A percentile compares a stretch with the other conserved stretches of the same genome.
Evolutionary conservation across 2,797 vertebrate genomes (phyloP).

Genomic region (Anguilla marmorata): DNA sequence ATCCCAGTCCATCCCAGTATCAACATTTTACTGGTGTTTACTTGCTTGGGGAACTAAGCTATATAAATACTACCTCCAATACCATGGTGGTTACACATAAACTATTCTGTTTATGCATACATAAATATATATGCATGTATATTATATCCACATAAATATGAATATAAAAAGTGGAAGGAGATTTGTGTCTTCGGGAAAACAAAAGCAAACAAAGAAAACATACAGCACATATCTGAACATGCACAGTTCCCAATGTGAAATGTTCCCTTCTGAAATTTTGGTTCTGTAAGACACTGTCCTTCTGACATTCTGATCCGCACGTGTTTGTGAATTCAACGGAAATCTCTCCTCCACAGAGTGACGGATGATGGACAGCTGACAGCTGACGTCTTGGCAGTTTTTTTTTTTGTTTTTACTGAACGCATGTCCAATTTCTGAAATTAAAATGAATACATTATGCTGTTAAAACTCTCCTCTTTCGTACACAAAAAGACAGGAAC

Average conservation of each 20-base stretch:
- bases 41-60: constrained; percentile 59
- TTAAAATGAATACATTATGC: constrained; percentile 50
- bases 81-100: constrained; percentile 58
- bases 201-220: constrained; percentile 34
- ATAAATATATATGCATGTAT: constrained; percentile 61
- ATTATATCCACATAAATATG: constrained; percentile 63
- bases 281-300: constrained; percentile 38
- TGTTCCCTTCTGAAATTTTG: constrained; percentile 45
- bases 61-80: constrained; percentile 74
- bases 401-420: constrained; percentile 47
- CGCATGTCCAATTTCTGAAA: constrained; percentile 52
- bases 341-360: constrained; percentile 44
- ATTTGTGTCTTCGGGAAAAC: constrained; percentile 53
- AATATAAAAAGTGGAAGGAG: constrained; percentile 52
- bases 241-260: constrained; percentile 48
- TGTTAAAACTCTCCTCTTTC: constrained; percentile 55
- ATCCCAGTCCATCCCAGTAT: constrained; percentile 40
- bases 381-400: constrained; percentile 49
- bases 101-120: constrained; percentile 57
- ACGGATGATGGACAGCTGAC: constrained; percentile 52
- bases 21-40: constrained; percentile 37
- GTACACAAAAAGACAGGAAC: constrained; percentile 66
- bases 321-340: constrained; percentile 16
- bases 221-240: constrained; percentile 39
- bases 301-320: constrained; percentile 24